Percentiles rank a stretch among this genome's conserved stretches.
Evolutionary conservation across 2,113 vertebrate species (phyloP).

Genomic region (Hippoglossus stenolepis): DNA sequence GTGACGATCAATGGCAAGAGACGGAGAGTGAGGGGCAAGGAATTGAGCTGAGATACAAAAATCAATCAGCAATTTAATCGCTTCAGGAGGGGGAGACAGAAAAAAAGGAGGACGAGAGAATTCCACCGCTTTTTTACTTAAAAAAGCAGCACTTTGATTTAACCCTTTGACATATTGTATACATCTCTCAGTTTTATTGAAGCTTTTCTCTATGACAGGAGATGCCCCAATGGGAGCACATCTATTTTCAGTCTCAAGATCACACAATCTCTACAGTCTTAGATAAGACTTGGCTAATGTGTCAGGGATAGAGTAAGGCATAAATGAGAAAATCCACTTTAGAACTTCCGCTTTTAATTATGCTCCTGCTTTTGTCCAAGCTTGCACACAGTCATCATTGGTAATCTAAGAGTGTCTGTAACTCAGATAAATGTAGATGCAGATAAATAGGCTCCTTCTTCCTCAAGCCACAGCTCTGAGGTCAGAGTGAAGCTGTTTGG

Average conservation of each 20-base stretch:
- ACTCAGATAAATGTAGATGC: slow-evolving; percentile 45
- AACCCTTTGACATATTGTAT: slow-evolving; percentile 67
- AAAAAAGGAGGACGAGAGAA: slow-evolving; percentile 66
- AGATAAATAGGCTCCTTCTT: slow-evolving; percentile 14
- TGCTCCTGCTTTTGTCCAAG: slow-evolving; percentile 42
- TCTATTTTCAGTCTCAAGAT: slow-evolving; percentile 68
- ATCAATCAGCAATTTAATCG: slow-evolving; percentile 88
- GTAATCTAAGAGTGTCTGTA: slow-evolving; percentile 23
- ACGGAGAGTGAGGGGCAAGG: slow-evolving; percentile 77
- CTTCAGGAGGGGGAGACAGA: slow-evolving; percentile 71
- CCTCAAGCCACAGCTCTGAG: slow-evolving; percentile 6
- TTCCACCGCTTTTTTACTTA: slow-evolving; percentile 72
- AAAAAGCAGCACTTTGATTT: slow-evolving; percentile 75
- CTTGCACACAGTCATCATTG: slow-evolving; percentile 10
- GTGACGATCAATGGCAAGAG: slow-evolving; percentile 84
- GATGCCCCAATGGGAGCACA: slow-evolving; percentile 54
- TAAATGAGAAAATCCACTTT: slow-evolving; percentile 33
- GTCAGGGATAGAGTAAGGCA: slow-evolving; percentile 33
- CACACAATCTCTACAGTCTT: slow-evolving; percentile 45
- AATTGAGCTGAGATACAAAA: slow-evolving; percentile 84
- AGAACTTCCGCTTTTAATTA: slow-evolving; percentile 43
- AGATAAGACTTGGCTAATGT: slow-evolving; percentile 45
- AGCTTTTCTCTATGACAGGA: slow-evolving; percentile 59
- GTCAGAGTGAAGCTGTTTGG: slow-evolving; percentile 34
- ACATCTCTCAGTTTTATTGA: slow-evolving; percentile 65